A percentile compares a stretch with the other conserved stretches of the same genome.
Conservation (phyloP, 1,140 invertebrate species). For the Platyscapa corneri region DNA sequence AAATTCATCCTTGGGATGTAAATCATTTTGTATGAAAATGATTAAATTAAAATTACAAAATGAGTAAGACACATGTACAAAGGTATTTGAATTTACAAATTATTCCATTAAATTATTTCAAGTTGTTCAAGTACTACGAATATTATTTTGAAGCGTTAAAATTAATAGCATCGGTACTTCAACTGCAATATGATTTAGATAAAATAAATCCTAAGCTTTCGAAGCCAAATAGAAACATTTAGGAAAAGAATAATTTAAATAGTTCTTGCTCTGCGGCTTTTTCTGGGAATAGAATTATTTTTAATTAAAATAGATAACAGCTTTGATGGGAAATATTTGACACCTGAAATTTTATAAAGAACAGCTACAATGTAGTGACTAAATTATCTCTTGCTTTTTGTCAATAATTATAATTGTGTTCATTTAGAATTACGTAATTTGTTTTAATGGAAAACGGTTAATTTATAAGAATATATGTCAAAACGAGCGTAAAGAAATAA, state of each 20-base stretch:
- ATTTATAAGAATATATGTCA: too few relatives aligned
- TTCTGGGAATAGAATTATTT: too few relatives aligned
- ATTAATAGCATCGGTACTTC: not conserved
- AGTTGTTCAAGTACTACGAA: not conserved
- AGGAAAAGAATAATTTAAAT: not conserved
- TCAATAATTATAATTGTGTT: too few relatives aligned
- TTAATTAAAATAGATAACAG: too few relatives aligned
- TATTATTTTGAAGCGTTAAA: not conserved
- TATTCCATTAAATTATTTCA: conserved; percentile 9
- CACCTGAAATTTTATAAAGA: too few relatives aligned
- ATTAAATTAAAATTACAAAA: not conserved
- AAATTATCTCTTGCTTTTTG: too few relatives aligned
- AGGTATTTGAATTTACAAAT: not conserved
- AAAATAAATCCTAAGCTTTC: not conserved
- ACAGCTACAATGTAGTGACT: too few relatives aligned
- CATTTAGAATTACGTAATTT: too few relatives aligned
- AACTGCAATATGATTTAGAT: not conserved
- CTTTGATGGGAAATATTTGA: too few relatives aligned
- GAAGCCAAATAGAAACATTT: not conserved
- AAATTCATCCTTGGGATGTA: not conserved
- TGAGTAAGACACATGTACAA: not conserved
- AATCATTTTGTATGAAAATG: not conserved
- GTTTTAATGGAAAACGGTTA: too few relatives aligned
- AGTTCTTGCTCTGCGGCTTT: not conserved
- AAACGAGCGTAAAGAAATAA: too few relatives aligned